Conservation (phyloP, 2,113 vertebrate genomes). For the Dissostichus mawsoni region DNA sequence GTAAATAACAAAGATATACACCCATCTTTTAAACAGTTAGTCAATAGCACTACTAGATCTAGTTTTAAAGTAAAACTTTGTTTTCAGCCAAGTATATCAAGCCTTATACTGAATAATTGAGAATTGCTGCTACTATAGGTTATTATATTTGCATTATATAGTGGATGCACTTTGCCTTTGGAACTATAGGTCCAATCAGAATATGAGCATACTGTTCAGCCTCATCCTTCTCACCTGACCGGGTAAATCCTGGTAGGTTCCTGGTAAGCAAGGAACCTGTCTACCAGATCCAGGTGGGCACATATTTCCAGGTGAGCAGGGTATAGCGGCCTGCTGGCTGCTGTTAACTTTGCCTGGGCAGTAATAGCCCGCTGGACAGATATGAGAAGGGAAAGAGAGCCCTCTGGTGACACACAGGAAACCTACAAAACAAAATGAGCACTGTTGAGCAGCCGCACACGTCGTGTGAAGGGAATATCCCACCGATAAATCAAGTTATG, state of each 20-base stretch:
- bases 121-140: background rate
- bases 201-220: constrained; percentile 3
- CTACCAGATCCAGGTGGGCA: constrained; percentile 88
- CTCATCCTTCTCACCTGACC: constrained; percentile 79
- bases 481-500: constrained; percentile 13
- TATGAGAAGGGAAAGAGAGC: constrained; percentile 81
- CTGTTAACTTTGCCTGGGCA: constrained; percentile 73
- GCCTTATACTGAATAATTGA: background rate
- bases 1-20: constrained; percentile 8
- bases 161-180: background rate
- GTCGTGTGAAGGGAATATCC: background rate
- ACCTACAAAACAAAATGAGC: constrained; percentile 70
- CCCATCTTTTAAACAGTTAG: constrained; percentile 16
- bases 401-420: constrained; percentile 83
- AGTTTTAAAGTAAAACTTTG: background rate
- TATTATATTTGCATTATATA: background rate
- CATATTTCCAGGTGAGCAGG: constrained; percentile 87
- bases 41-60: background rate
- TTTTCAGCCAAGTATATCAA: constrained; percentile 1
- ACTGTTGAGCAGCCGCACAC: background rate
- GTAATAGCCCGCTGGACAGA: constrained; percentile 81
- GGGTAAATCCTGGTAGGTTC: constrained; percentile 87
- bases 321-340: constrained; percentile 57
- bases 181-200: background rate
- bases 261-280: constrained; percentile 84